Conservation (phyloP, 92 coral and sea anemone genomes). For the Porites cylindrica region DNA sequence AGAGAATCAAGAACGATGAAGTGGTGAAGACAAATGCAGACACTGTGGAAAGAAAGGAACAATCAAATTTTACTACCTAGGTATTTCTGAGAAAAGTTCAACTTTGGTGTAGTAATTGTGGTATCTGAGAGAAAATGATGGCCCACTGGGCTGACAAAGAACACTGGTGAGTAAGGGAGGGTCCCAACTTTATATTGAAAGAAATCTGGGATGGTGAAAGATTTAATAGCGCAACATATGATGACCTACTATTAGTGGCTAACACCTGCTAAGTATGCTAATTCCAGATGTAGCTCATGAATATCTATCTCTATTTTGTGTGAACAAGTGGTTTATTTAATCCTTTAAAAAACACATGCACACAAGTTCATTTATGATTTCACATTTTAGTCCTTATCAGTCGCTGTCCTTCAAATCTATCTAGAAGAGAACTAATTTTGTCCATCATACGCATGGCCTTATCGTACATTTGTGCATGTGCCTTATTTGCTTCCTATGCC, state of each 20-base stretch:
- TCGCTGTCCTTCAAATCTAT: not conserved
- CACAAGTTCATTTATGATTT: not conserved
- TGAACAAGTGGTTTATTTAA: not conserved
- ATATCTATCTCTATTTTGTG: not conserved
- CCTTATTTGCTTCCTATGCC: not conserved
- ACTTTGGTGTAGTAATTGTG: conserved; percentile 17
- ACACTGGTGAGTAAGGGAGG: conserved; percentile 14
- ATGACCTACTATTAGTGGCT: not conserved
- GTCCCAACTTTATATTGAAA: conserved; percentile 20
- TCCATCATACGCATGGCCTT: not conserved
- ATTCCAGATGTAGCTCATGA: not conserved
- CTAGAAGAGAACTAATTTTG: not conserved
- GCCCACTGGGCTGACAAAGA: conserved; percentile 34
- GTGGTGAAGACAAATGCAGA: not conserved
- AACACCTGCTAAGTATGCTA: conserved; percentile 6
- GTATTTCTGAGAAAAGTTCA: conserved; percentile 38
- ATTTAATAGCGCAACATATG: not conserved
- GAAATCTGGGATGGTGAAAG: conserved; percentile 37
- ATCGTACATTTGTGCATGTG: not conserved
- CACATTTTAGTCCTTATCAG: not conserved
- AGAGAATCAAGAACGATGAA: not conserved
- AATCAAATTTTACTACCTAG: conserved; percentile 30
- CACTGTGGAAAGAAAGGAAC: conserved; percentile 40
- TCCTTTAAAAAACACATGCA: not conserved
- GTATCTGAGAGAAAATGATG: conserved; percentile 32